Conservation (phyloP, 2,888 invertebrate genomes). For the Acronicta aceris region DNA sequence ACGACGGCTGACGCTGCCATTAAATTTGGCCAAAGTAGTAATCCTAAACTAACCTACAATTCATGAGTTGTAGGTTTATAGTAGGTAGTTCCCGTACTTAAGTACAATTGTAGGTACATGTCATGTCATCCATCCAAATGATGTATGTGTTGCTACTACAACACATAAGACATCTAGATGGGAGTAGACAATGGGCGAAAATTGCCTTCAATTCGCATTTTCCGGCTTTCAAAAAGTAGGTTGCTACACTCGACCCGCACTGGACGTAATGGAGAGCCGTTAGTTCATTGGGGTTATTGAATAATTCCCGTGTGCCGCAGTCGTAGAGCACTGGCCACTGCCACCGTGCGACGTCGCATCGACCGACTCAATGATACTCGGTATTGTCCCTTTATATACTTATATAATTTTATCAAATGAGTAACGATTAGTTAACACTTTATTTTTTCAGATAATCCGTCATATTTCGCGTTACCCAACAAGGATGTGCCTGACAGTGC, state of each 20-base stretch:
- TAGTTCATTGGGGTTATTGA: slow-evolving; percentile 87
- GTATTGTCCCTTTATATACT: slow-evolving; percentile 49
- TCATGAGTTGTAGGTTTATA: slow-evolving; percentile 12
- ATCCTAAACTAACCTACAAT: slow-evolving; percentile 10
- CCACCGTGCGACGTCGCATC: slow-evolving; percentile 61
- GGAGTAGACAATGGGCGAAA: slow-evolving; percentile 78
- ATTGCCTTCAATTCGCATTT: slow-evolving; percentile 88
- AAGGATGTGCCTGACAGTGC: slow-evolving; percentile 80
- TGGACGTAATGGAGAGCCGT: slow-evolving; percentile 85
- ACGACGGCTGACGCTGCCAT: slow-evolving; percentile 27
- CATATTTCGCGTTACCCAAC: slow-evolving; percentile 92
- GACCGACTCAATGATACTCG: slow-evolving; percentile 64
- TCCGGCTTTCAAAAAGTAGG: slow-evolving; percentile 86
- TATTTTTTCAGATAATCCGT: slow-evolving; percentile 92
- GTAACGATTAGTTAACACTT: background rate
- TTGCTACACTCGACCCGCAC: slow-evolving; percentile 79
- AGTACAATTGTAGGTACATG: slow-evolving; percentile 13
- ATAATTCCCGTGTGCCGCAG: slow-evolving; percentile 82
- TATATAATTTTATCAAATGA: slow-evolving; percentile 1
- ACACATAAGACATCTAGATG: slow-evolving; percentile 63
- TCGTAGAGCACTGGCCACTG: slow-evolving; percentile 61
- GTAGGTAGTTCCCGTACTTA: slow-evolving; percentile 11
- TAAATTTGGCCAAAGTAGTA: slow-evolving; percentile 37
- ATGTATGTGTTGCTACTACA: slow-evolving; percentile 53
- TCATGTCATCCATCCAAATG: slow-evolving; percentile 36